These are phyloP conservation scores for Oxyruncus cristatus DNA, from an alignment of 2,113 vertebrate genomes.

Conservation along the genomic window DNA sequence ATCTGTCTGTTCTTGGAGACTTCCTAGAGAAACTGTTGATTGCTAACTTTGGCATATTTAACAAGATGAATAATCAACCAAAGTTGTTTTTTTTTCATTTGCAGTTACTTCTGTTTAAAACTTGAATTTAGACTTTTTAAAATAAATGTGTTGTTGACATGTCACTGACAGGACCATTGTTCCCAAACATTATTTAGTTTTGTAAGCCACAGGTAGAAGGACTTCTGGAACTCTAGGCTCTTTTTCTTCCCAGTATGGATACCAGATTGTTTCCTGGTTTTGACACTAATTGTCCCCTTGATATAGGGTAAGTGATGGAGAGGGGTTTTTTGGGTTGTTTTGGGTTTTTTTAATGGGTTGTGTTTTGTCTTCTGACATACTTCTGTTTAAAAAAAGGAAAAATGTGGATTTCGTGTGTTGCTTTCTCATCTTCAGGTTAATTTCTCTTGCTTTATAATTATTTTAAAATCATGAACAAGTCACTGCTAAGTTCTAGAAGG, in stretches of 20 bases:
- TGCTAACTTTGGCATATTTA: conserved; percentile 35
- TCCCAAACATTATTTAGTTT: conserved; percentile 36
- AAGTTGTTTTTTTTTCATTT: conserved; percentile 42
- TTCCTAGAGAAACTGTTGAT: conserved; percentile 46
- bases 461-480: neutral
- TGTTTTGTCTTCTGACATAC: neutral
- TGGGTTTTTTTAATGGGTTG: neutral
- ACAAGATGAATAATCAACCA: conserved; percentile 49
- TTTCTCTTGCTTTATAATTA: neutral
- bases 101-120: conserved; percentile 54
- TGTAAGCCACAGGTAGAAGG: neutral
- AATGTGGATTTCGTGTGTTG: neutral
- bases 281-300: conserved; percentile 19
- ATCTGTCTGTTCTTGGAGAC: conserved; percentile 35
- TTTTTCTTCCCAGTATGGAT: neutral
- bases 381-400: neutral
- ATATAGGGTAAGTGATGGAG: conserved; percentile 18
- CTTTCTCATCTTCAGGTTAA: neutral
- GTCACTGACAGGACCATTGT: neutral
- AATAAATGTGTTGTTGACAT: conserved; percentile 34
- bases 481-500: neutral
- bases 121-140: conserved; percentile 54
- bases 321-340: neutral
- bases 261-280: conserved; percentile 32
- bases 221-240: conserved; percentile 5